Conservation (phyloP, 1,140 invertebrate species). For the Procambarus virginalis region DNA sequence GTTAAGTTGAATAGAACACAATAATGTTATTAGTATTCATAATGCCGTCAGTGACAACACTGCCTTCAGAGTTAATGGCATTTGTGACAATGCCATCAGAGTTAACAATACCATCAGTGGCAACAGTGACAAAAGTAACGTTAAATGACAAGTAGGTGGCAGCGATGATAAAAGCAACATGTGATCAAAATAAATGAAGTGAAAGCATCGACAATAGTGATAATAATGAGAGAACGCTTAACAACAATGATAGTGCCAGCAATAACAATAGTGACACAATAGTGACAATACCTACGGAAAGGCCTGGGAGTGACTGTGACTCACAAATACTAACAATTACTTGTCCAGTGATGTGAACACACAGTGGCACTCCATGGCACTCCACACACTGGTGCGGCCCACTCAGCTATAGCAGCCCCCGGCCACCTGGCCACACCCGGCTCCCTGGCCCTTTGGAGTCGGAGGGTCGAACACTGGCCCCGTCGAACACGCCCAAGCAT, state of each 20-base stretch:
- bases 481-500: not conserved
- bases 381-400: not conserved
- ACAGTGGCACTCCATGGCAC: not conserved
- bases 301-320: not conserved
- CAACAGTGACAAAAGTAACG: not conserved
- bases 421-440: not conserved
- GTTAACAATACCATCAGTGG: not conserved
- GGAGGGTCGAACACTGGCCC: not conserved
- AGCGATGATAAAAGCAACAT: not conserved
- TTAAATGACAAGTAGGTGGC: not conserved
- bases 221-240: not conserved
- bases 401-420: not conserved
- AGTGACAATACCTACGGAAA: not conserved
- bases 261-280: not conserved
- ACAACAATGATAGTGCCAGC: not conserved
- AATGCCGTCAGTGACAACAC: not conserved
- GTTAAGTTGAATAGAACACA: no score
- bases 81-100: not conserved
- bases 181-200: not conserved
- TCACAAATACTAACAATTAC: not conserved
- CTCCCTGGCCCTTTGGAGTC: not conserved
- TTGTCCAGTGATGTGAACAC: not conserved
- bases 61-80: not conserved
- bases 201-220: not conserved
- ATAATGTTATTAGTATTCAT: no score